Base-by-base conservation (phyloP, 2,888 invertebrate genomes). In the Anorthoa munda region DNA sequence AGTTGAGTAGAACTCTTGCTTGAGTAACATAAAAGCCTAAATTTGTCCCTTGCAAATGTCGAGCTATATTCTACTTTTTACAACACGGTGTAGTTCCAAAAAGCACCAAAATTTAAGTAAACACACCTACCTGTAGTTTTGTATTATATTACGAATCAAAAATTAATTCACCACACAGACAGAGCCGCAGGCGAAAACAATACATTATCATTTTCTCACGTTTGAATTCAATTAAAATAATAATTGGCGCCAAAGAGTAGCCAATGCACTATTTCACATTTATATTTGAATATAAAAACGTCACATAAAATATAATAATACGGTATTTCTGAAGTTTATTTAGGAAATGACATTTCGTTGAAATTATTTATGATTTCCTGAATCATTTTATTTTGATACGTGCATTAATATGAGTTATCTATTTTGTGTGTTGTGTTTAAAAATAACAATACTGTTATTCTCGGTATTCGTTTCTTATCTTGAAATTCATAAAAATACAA, bases 201-300 rank as follows among this genome's bases (percentile, higher is more conserved):
- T 21, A 79, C 15, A 63, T 53, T 11, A 79, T 31, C 26, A 64
- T 81, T 84, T 83, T 85, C 80, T 83, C 73, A 85, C 81, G 61
- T 72, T 75, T 82, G 61, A 69, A 73, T 75, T 77, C 71, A 75
- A 86, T 89, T 85, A 85, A 87, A 87, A 84, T 72, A 83, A 88
- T 86, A 79, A 86, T 86, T 65, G 56, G 66, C 72, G 70, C 53
- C 58, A 31, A 31, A 51, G 60, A 63, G 70, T 51, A 74, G 70
- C 51, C 46, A 68, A 70, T 74, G 63, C 67, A 66, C 15, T 61
- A 66, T 68, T 73, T 75, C 55, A 71, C 11, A 70, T 77, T 72
- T 56, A 72, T 59, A 65, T 51, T 46, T 46, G 23, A 31, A 45
- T 61, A 75, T 77, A 76, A 79, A 81, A 79, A 61, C 23, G 71